phyloP scores from a whole-genome alignment of 1,140 invertebrate species.

The Cydia pomonella region DNA sequence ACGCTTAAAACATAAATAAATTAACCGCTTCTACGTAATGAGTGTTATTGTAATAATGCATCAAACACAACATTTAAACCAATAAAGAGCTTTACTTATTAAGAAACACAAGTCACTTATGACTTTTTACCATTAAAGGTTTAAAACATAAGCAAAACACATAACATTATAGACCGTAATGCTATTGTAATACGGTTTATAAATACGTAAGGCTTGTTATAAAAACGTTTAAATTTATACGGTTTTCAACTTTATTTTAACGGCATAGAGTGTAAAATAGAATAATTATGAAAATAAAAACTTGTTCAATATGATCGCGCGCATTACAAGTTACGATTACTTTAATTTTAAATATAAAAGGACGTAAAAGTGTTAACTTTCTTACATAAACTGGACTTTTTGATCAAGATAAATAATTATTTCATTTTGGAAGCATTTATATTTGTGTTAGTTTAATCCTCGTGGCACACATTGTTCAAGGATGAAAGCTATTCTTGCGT shows the following conservation, averaged over 20 bases:
- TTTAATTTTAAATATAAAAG: neutral
- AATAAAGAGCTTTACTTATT: neutral
- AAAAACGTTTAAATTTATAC: neutral
- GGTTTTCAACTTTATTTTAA: neutral
- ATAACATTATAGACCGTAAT: neutral
- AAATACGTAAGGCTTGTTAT: neutral
- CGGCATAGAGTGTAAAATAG: neutral
- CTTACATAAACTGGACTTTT: neutral
- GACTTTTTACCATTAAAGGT: neutral
- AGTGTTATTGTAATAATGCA: neutral
- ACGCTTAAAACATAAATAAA: neutral
- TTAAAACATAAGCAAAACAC: neutral
- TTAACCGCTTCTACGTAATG: neutral
- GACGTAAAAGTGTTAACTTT: neutral
- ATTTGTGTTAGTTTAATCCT: neutral
- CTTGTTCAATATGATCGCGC: neutral
- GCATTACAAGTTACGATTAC: neutral
- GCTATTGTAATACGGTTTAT: neutral
- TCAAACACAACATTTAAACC: neutral
- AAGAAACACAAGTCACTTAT: neutral
- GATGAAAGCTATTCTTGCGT: constrained; percentile 1
- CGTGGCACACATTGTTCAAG: constrained; percentile 4
- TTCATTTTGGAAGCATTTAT: constrained; percentile 6
- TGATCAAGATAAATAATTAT: neutral
- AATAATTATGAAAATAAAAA: neutral